Conservation (phyloP, 1,140 invertebrate genomes). For the Agrilus planipennis region DNA sequence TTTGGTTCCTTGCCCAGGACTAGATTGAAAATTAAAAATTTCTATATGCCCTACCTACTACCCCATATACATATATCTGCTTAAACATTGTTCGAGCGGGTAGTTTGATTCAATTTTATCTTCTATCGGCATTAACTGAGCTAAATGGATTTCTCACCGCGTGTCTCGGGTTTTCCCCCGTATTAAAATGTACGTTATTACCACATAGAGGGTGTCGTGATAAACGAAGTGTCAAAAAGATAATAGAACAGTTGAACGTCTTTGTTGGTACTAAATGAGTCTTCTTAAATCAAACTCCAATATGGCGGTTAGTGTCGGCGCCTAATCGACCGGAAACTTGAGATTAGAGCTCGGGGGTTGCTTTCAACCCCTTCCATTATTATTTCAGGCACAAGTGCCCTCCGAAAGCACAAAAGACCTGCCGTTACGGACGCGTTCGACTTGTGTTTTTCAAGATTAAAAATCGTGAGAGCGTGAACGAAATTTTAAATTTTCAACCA, state of each 20-base stretch:
- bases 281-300: slow-evolving; percentile 35
- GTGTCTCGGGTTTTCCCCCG: not conserved
- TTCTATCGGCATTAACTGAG: not conserved
- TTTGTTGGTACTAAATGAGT: slow-evolving; percentile 33
- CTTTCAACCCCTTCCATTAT: slow-evolving; percentile 7
- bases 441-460: not conserved
- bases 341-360: slow-evolving; percentile 21
- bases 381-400: slow-evolving; percentile 5
- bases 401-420: not conserved
- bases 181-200: slow-evolving; percentile 2
- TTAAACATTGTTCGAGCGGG: no score
- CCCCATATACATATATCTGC: no score
- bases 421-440: not conserved
- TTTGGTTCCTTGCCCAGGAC: no score
- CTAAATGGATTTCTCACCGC: not conserved
- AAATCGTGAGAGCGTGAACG: not conserved
- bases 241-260: slow-evolving; percentile 33
- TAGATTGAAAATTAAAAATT: no score
- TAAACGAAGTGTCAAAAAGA: slow-evolving; percentile 31
- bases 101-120: not conserved
- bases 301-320: slow-evolving; percentile 29
- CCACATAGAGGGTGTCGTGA: slow-evolving; percentile 12
- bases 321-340: slow-evolving; percentile 32
- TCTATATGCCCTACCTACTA: no score
- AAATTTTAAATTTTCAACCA: no score